Percentiles rank a stretch among this genome's conserved stretches.
Evolutionary conservation across 2,888 invertebrate genomes (phyloP).

Genomic region (Microplitis manilae): DNA sequence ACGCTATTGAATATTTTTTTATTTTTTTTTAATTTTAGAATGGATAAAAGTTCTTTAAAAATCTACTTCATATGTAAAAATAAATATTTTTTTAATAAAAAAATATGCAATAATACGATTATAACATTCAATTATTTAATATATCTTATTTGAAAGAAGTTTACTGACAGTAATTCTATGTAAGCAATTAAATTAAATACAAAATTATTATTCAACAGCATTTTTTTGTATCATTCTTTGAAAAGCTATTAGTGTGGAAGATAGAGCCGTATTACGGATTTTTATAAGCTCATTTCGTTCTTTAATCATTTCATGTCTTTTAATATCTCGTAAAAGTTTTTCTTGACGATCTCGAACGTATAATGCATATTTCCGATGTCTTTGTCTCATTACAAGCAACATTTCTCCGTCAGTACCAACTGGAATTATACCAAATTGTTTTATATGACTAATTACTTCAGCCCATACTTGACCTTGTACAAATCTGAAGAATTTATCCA

Average conservation of each 20-base stretch:
- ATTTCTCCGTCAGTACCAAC: slow-evolving; percentile 67
- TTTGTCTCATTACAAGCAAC: slow-evolving; percentile 64
- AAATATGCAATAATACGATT: too few relatives aligned
- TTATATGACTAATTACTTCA: slow-evolving; percentile 67
- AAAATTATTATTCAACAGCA: not conserved
- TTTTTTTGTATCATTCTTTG: slow-evolving; percentile 44
- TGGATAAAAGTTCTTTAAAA: too few relatives aligned
- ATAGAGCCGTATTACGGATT: slow-evolving; percentile 66
- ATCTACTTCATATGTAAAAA: too few relatives aligned
- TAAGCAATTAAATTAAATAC: too few relatives aligned
- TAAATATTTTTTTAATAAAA: too few relatives aligned
- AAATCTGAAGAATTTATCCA: slow-evolving; percentile 71
- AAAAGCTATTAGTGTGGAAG: slow-evolving; percentile 64
- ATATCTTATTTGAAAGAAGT: too few relatives aligned
- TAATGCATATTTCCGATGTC: slow-evolving; percentile 66
- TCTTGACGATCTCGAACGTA: slow-evolving; percentile 66
- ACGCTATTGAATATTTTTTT: too few relatives aligned
- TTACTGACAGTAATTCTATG: too few relatives aligned
- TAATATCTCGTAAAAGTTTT: slow-evolving; percentile 57
- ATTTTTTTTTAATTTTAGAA: too few relatives aligned
- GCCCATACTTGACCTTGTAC: slow-evolving; percentile 72
- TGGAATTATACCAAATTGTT: slow-evolving; percentile 64
- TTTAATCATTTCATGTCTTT: slow-evolving; percentile 59
- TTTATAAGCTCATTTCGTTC: slow-evolving; percentile 67
- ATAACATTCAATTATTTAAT: too few relatives aligned